Evolutionary conservation across 2,113 vertebrate genomes (phyloP).

Genomic region (Saccopteryx leptura): DNA sequence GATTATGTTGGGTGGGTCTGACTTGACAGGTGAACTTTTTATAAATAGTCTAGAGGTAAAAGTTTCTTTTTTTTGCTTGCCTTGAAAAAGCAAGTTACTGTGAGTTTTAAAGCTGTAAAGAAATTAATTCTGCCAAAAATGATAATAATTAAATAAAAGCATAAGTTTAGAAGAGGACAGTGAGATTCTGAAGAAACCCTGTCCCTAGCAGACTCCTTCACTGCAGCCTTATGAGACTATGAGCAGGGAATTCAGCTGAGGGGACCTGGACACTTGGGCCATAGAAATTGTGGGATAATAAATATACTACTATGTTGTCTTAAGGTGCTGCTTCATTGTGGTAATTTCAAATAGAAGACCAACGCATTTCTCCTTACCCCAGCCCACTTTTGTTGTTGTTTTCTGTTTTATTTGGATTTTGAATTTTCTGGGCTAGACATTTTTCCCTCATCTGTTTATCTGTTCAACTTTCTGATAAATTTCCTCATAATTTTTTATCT

Average conservation of each 20-base stretch:
- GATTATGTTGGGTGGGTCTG: background rate
- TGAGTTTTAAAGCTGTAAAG: background rate
- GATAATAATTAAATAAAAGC: background rate
- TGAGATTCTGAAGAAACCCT: background rate
- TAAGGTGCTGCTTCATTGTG: background rate
- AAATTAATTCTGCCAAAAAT: background rate
- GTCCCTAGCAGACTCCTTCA: background rate
- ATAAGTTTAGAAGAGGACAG: background rate
- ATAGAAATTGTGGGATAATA: background rate
- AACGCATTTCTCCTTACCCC: background rate
- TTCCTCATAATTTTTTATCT: background rate
- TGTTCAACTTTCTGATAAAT: background rate
- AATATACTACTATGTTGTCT: background rate
- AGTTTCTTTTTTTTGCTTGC: background rate
- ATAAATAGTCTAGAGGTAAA: background rate
- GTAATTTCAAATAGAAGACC: background rate
- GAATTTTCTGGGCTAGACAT: background rate
- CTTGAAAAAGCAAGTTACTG: conserved; percentile 24
- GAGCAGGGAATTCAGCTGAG: background rate
- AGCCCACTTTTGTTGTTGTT: background rate
- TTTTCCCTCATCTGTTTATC: background rate
- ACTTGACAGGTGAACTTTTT: background rate
- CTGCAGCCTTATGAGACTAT: background rate
- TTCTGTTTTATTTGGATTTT: conserved; percentile 40
- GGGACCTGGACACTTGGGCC: background rate